Evolutionary conservation across 1,140 invertebrate genomes (phyloP), one percentile per base, ranked within the genome.

Genomic region (Drosophila trapezifrons): DNA sequence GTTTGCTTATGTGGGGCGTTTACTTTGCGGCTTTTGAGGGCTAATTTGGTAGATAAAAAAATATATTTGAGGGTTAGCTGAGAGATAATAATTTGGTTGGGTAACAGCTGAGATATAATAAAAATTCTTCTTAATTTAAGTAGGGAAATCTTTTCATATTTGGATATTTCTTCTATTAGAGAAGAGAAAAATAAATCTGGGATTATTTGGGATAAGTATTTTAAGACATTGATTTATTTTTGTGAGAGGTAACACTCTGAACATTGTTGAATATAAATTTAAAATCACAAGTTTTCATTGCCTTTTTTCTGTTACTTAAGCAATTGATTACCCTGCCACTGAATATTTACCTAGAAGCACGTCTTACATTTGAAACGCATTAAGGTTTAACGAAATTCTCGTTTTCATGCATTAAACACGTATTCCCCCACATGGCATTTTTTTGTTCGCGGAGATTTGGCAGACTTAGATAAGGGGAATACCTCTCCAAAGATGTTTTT

Each of bases 351-450:
- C 22, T 4, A 37, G 42, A 35, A 52, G 55, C 80, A 82, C 80
- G 80, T 82, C 45, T 38, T 18, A 27, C 18, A 60, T 43, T 62
- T 59, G 51, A 80, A 80, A 42, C 58, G 42, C 54, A 73, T 27
- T 63, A 25, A 27, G 57, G 38, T 51, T 62, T 47, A 67, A 17
- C 46, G 27, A 63, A 75, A 71, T 66, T 70, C 47, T 27, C 64
- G 35, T 51, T 69, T 65, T 45, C 17, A 17, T 58, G 60, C 74
- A 42, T 67, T 49, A 81, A 80, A 78, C 81, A 85, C 81, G 81
- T 85, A 80, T 77, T 49, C 38, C n/a, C 2, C 12, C 18, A 22
- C 2, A 51, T 42, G 52, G 8, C 18, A 37, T 73, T 49, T 58
- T 52, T 64, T 38, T 15, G 8, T 18, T 27, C 8, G 9, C 46